phyloP scores from a whole-genome alignment of 2,113 vertebrate genomes.

The Andinoacara biseriatus region DNA sequence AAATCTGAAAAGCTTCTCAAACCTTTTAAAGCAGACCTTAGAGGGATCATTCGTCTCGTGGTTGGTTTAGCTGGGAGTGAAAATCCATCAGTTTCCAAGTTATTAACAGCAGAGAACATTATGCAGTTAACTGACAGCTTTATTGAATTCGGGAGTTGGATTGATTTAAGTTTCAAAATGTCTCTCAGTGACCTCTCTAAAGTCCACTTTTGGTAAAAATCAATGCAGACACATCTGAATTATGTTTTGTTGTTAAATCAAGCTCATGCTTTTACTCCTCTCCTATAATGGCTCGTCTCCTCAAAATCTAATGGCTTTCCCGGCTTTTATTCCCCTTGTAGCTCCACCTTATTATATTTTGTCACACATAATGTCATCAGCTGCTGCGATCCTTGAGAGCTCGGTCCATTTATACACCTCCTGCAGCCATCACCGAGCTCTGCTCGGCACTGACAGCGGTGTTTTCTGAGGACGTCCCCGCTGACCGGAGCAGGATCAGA shows the following conservation, averaged over 20 bases:
- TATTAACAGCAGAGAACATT: not conserved
- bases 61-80: not conserved
- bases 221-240: too few species aligned
- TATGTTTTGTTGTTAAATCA: accelerated
- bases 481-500: conserved; percentile 10
- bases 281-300: not conserved
- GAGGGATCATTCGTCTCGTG: not conserved
- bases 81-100: not conserved
- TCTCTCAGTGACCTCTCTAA: not conserved
- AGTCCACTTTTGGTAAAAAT: not conserved
- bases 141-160: not conserved
- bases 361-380: not conserved
- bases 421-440: not conserved
- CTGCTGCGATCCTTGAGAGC: not conserved
- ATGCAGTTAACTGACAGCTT: not conserved
- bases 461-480: not conserved
- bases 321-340: not conserved
- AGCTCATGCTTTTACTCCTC: not conserved
- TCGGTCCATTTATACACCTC: not conserved
- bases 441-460: accelerated
- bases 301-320: not conserved
- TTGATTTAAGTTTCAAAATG: not conserved
- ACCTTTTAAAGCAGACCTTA: not conserved
- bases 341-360: not conserved
- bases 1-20: not conserved